Evolutionary conservation across 2,888 invertebrate genomes (phyloP), one percentile per base, ranked within the genome.

Genomic region (Autographa pulchrina): DNA sequence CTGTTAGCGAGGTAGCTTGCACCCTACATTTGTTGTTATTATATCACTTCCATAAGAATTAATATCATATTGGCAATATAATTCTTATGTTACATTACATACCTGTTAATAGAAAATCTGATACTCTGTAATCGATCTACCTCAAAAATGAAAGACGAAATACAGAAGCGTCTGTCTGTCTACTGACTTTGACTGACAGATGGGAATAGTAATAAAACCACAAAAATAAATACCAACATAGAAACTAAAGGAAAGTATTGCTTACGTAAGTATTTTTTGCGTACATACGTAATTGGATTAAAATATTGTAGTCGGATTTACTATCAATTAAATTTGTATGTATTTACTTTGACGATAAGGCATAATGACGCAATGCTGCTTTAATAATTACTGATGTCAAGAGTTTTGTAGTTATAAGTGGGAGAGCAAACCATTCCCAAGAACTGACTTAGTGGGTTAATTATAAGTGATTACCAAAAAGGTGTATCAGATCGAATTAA

Each of bases 1-100:
- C 63, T 54, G 78, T 80, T 31, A 72, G 65, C 70, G 78, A 48
- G n/a, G 48, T 48, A n/a, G 48, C n/a, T 43, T 48, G 48, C 16
- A 48, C 48, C 54, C 54, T 20, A 20, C 5, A 9, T 18, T 52
- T 14, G 2, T 16, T 3, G 41, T 35, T 35, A 8, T 43, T 48
- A 16, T n/a, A n/a, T 6, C 16, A 48, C 5, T 48, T n/a, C 6
- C 3, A 48, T 0, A 48, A 14, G n/a, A 48, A 48, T n/a, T 4
- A 48, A 2, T 48, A 0, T 48, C 14, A 48, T 6, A 48, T 7
- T 5, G 54, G 6, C 52, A 52, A 52, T 0, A 9, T 18, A n/a
- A 25, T 25, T 2, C 25, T 25, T 1, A 25, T 25, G 3, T 25
- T 25, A 25, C 25, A 2, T 25, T 25, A 32, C 18, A 11, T 20